Conservation (phyloP, 2,797 vertebrate species). For the Manis crassicaudata region DNA sequence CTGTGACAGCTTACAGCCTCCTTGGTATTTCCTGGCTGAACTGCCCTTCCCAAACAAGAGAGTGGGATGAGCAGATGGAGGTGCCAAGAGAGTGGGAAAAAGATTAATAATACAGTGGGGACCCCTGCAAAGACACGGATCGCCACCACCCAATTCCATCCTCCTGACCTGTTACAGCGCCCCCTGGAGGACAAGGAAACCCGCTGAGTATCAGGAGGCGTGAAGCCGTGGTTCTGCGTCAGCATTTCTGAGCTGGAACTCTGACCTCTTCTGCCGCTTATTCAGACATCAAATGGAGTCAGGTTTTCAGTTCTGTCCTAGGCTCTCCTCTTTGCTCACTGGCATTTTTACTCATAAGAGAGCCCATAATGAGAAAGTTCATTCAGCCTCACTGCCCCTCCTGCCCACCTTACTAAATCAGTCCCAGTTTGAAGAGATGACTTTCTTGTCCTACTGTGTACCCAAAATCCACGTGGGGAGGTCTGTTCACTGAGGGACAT, state of each 20-base stretch:
- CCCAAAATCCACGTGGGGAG: background rate
- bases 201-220: background rate
- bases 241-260: background rate
- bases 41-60: conserved; percentile 55
- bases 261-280: background rate
- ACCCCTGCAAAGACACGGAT: background rate
- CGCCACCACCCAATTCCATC: too few species aligned
- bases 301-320: background rate
- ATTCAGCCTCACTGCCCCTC: background rate
- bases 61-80: background rate
- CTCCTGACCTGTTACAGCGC: background rate
- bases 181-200: background rate
- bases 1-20: background rate
- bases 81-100: background rate
- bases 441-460: background rate
- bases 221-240: background rate
- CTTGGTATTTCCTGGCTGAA: background rate
- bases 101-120: background rate
- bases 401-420: background rate
- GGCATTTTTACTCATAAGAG: background rate
- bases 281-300: background rate
- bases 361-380: background rate
- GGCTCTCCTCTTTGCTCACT: background rate
- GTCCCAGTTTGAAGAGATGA: background rate
- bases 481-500: fast-evolving